Conservation (phyloP, 2,888 invertebrate genomes). For the Limenitis camilla region DNA sequence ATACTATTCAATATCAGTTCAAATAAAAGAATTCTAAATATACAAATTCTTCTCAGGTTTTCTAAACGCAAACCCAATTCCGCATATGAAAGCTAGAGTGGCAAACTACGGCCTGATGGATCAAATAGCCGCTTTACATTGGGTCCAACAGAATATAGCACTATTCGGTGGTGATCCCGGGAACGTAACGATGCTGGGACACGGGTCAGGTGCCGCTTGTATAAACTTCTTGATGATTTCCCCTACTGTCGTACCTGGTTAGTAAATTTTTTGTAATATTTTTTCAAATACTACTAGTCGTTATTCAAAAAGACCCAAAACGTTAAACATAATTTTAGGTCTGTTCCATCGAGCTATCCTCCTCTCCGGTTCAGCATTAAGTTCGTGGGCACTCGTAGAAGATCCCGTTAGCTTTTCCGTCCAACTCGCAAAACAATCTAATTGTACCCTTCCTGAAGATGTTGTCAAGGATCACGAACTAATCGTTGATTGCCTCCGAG, state of each 20-base stretch:
- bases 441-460: slow-evolving; percentile 88
- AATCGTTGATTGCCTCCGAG: slow-evolving; percentile 88
- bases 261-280: slow-evolving; percentile 16
- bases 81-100: slow-evolving; percentile 88
- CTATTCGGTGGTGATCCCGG: slow-evolving; percentile 95
- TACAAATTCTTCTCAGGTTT: slow-evolving; percentile 76
- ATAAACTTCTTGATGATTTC: slow-evolving; percentile 98
- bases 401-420: slow-evolving; percentile 89
- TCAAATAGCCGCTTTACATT: slow-evolving; percentile 96
- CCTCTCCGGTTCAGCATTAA: slow-evolving; percentile 89
- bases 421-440: slow-evolving; percentile 85
- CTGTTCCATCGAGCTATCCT: slow-evolving; percentile 91
- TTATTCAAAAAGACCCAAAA: not conserved
- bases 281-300: not conserved
- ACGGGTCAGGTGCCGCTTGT: slow-evolving; percentile 97
- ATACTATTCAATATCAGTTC: not conserved
- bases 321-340: slow-evolving; percentile 60
- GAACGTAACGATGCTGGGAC: slow-evolving; percentile 96
- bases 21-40: not conserved
- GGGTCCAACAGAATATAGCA: slow-evolving; percentile 96
- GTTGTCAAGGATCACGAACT: slow-evolving; percentile 87
- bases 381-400: slow-evolving; percentile 92
- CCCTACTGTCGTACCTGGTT: slow-evolving; percentile 87
- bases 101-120: slow-evolving; percentile 99
- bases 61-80: slow-evolving; percentile 91